These are phyloP conservation scores for Phocoena sinus DNA, from an alignment of 2,113 vertebrate species.

Conservation along the genomic window DNA sequence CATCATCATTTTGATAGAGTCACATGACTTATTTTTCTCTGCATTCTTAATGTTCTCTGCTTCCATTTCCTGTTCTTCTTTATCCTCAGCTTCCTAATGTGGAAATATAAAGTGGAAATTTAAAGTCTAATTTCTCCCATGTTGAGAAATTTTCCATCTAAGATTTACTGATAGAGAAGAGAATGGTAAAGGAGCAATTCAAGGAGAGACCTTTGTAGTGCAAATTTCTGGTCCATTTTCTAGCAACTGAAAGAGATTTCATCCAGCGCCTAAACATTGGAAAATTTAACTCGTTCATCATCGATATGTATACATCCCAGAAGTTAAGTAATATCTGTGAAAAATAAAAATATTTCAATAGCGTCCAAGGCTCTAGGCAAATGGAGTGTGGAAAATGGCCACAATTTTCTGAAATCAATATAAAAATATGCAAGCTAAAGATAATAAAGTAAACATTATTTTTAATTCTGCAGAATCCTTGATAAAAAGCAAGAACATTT, in stretches of 20 bases:
- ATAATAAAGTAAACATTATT: neutral
- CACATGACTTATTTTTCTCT: neutral
- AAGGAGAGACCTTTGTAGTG: neutral
- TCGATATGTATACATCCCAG: neutral
- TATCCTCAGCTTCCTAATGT: neutral
- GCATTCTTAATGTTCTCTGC: neutral
- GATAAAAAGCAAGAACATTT: neutral
- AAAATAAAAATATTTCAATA: neutral
- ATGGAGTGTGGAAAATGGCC: slow-evolving; percentile 21
- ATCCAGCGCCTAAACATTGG: neutral
- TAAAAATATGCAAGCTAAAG: slow-evolving; percentile 17
- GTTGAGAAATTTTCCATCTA: slow-evolving; percentile 12
- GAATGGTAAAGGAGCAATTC: neutral
- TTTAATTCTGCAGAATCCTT: neutral
- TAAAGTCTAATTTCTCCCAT: neutral
- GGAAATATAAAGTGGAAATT: neutral
- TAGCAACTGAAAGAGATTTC: neutral
- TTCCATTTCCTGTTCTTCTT: neutral
- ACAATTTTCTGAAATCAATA: slow-evolving; percentile 18
- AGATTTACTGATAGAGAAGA: neutral
- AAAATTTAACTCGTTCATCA: neutral
- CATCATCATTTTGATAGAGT: neutral
- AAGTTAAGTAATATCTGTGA: neutral
- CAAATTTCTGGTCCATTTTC: neutral
- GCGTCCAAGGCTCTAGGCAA: slow-evolving; percentile 29